A percentile compares a stretch with the other conserved stretches of the same genome.
Evolutionary conservation across 1,140 invertebrate species (phyloP).

Genomic region (Epicauta chinensis): DNA sequence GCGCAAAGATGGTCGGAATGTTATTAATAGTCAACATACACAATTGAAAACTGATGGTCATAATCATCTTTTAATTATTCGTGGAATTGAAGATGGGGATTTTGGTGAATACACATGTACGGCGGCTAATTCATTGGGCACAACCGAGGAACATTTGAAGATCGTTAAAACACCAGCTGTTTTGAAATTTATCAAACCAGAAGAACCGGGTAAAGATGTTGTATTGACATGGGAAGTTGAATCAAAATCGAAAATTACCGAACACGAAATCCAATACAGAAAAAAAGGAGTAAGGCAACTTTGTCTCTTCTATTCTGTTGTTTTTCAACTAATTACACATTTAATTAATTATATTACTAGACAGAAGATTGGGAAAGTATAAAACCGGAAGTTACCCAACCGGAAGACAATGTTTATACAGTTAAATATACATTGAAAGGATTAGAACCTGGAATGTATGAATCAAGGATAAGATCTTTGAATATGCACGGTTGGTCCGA

Average conservation of each 20-base stretch:
- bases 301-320: no score
- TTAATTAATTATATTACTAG: constrained; percentile 14
- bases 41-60: constrained; percentile 12
- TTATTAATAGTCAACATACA: constrained; percentile 17
- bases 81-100: constrained; percentile 14
- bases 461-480: constrained; percentile 27
- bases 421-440: constrained; percentile 26
- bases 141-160: constrained; percentile 15
- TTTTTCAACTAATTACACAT: not conserved
- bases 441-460: constrained; percentile 27
- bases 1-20: constrained; percentile 25
- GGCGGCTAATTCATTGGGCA: constrained; percentile 24
- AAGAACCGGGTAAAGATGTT: constrained; percentile 19
- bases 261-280: constrained; percentile 31
- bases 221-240: constrained; percentile 32
- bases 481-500: constrained; percentile 34
- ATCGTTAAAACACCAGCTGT: constrained; percentile 28
- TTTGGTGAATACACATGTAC: constrained; percentile 31
- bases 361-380: constrained; percentile 25
- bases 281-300: constrained; percentile 30
- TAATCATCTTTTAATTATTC: constrained; percentile 23
- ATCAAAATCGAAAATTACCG: constrained; percentile 27
- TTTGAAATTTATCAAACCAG: constrained; percentile 18
- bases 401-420: constrained; percentile 23
- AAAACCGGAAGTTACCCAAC: constrained; percentile 22